Evolutionary conservation across 2,113 vertebrate species (phyloP), one percentile per base, ranked within the genome.

Genomic region (Lampris megalopsis): DNA sequence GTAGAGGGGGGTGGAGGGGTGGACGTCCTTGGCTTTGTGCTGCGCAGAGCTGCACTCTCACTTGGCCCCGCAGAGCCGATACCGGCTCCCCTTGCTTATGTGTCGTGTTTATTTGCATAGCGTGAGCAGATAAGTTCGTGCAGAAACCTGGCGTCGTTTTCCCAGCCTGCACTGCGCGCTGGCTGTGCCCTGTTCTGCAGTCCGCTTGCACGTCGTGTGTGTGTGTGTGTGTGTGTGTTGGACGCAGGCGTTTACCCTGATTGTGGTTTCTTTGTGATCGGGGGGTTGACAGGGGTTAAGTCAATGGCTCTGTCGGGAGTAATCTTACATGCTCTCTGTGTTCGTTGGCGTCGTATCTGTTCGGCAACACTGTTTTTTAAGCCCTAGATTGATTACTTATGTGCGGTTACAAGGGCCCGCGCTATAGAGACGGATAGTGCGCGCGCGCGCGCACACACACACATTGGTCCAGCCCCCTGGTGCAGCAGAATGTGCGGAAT

Each of bases 401-500:
- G 83, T 86, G 65, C 63, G 42, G 71, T 70, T 90, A 47, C 48
- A 58, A 24, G 66, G 54, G 52, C 45, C 56, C 88, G 74, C 50
- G 74, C 50, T 36, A 36, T 37, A 57, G 82, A 68, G 79, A 71
- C 48, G 60, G 58, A 73, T 81, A 84, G 80, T 85, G 68, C 58
- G 79, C 49, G 57, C 38, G 24, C n/a, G 52, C 10, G 11, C 50
- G 13, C 70, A 79, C 56, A 58, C 65, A 62, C 81, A 77, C 77
- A 82, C 70, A 67, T 84, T 82, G 82, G 83, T 89, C 73, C 86
- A 91, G 85, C 90, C 92, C 92, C 92, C 92, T 81, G 88, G 87
- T 89, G 92, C 88, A 92, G 83, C 93, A 94, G 92, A 92, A 95
- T 94, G 86, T 67, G 56, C 86, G 91, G 94, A 95, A 94, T 95